Evolutionary conservation across 2,797 vertebrate species (phyloP), one percentile per base, ranked within the genome.

Genomic region (Macropodus opercularis): DNA sequence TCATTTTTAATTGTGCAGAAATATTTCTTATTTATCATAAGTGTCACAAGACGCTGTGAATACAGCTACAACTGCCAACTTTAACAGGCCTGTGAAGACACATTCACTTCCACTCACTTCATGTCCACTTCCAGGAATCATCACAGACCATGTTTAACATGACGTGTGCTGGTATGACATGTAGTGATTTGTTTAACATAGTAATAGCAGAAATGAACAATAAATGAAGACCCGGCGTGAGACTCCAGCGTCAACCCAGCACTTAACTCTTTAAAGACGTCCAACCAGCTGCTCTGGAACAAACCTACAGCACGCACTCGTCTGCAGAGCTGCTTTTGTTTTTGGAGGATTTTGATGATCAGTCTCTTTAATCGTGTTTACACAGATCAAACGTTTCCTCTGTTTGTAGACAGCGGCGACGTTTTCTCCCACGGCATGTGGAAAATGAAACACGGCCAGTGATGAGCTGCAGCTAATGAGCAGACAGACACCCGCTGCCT

Each of bases 381-480:
- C 51, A 21, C 27, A 9, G 42, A 23, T 24, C 22, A 1, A 2
- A 24, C 19, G 2, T 63, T 42, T 65, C 42, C 32, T 59, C 36
- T 53, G 54, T 27, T 46, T 32, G 49, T 63, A 38, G 9, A 23
- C 39, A 53, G 35, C 57, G 42, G 38, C 13, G 19, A 17, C 27
- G 0, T 48, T 22, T 56, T 59, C 26, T 17, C 61, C 38, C 18
- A 52, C 34, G 27, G 23, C 69, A 73, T 53, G 44, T 41, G 55
- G 44, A 65, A 64, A n/a, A 36, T 43, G 54, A 52, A 31, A 42
- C 14, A 34, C 15, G 23, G 49, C 21, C 2, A 26, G n/a, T 2
- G 41, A 68, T 42, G 73, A 61, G 72, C 54, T 67, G 53, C 57
- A 38, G 65, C 62, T 78, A 73, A 78, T 46, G 48, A 78, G 76